Conservation (phyloP, 2,888 invertebrate genomes). For the Conistra vaccinii region DNA sequence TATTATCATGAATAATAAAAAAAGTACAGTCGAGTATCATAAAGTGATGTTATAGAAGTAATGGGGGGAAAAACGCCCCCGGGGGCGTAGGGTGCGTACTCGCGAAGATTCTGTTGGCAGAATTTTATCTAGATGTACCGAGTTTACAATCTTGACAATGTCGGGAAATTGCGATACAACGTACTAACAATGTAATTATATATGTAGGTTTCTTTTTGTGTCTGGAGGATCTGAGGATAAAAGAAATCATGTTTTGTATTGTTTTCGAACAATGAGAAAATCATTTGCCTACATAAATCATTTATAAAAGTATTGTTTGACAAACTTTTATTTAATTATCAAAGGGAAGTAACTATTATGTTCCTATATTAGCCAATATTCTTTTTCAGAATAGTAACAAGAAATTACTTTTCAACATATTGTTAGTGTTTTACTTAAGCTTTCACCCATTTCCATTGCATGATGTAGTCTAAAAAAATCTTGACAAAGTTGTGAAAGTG, state of each 20-base stretch:
- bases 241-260: background rate
- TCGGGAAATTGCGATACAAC: slow-evolving; percentile 38
- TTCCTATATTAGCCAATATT: background rate
- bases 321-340: background rate
- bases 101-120: slow-evolving; percentile 57
- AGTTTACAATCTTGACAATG: slow-evolving; percentile 59
- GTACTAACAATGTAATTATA: slow-evolving; percentile 42
- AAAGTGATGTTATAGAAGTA: slow-evolving; percentile 88
- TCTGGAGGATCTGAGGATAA: background rate
- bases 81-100: slow-evolving; percentile 73
- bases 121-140: slow-evolving; percentile 60
- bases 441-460: background rate
- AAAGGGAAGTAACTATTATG: background rate
- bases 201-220: background rate
- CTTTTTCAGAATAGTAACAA: background rate
- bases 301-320: background rate
- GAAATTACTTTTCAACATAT: background rate
- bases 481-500: no score
- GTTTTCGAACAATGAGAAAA: background rate
- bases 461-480: background rate
- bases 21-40: slow-evolving; percentile 85
- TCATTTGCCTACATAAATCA: background rate
- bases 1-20: slow-evolving; percentile 89
- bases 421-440: background rate
- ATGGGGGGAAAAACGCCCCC: slow-evolving; percentile 85